Conservation (phyloP, 37 sponge, comb jelly and placozoan species). For the Sycon ciliatum region DNA sequence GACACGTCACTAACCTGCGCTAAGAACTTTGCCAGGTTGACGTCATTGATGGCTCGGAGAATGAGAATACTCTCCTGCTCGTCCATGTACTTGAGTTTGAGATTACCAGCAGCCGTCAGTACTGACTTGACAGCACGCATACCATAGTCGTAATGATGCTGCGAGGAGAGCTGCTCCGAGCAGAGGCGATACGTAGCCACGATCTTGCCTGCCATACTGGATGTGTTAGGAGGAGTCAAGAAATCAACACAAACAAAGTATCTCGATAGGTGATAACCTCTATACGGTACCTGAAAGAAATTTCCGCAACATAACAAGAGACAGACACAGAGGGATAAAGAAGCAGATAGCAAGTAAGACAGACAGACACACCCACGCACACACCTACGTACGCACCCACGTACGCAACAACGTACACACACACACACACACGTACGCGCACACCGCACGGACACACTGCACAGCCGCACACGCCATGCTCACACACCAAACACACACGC, state of each 20-base stretch:
- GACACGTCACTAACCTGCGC: conserved; percentile 48
- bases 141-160: conserved; percentile 98
- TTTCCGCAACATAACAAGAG: too few relatives aligned
- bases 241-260: too few relatives aligned
- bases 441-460: not conserved
- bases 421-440: conserved; percentile 3
- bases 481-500: too few relatives aligned
- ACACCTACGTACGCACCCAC: too few relatives aligned
- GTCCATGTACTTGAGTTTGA: conserved; percentile 83
- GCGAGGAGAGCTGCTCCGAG: conserved; percentile 96
- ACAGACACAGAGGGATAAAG: too few relatives aligned
- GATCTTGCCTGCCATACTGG: conserved; percentile 83
- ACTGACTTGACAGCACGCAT: conserved; percentile 97
- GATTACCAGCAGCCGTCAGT: conserved; percentile 92
- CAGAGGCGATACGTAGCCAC: conserved; percentile 90
- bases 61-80: conserved; percentile 81
- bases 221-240: not conserved
- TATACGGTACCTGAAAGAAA: too few relatives aligned
- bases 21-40: conserved; percentile 92
- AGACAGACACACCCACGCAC: not conserved
- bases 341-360: not conserved
- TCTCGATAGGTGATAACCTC: too few relatives aligned
- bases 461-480: too few relatives aligned
- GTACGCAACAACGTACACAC: too few relatives aligned
- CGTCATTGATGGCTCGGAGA: conserved; percentile 89